Percentiles rank a stretch among this genome's conserved stretches.
phyloP scores from a whole-genome alignment of 2,113 vertebrate genomes.

The Triplophysa rosa region DNA sequence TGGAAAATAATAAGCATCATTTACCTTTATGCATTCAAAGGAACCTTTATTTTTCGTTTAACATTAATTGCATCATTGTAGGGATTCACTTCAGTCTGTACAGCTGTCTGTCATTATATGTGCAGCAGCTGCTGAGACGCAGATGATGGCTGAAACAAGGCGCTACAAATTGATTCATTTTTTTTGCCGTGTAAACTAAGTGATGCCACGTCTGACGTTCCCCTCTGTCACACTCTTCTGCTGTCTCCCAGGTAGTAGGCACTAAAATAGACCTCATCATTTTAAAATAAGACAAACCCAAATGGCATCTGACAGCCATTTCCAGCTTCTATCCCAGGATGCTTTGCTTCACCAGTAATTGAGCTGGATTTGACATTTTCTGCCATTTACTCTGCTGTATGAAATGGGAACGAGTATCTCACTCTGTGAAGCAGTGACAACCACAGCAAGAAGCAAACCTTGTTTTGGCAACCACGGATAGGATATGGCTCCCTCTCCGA shows the following conservation, averaged over 20 bases:
- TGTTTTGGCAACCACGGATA: conserved; percentile 23
- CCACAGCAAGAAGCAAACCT: conserved; percentile 16
- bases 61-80: neutral
- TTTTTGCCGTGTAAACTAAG: neutral
- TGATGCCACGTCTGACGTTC: neutral
- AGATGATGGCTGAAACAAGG: conserved; percentile 18
- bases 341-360: conserved; percentile 18
- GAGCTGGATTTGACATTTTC: conserved; percentile 26
- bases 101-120: conserved; percentile 9
- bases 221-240: neutral
- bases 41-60: neutral
- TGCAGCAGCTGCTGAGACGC: conserved; percentile 14
- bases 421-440: conserved; percentile 1
- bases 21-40: neutral
- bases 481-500: neutral
- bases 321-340: conserved; percentile 28
- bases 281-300: conserved; percentile 19
- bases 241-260: conserved; percentile 16
- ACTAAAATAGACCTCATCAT: conserved; percentile 34
- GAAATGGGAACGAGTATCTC: conserved; percentile 20
- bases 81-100: conserved; percentile 13
- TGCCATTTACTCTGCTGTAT: conserved; percentile 24
- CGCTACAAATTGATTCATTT: neutral
- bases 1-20: neutral
- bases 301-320: conserved; percentile 25